phyloP scores from a whole-genome alignment of 2,113 vertebrate genomes.

The Bubalus kerabau region DNA sequence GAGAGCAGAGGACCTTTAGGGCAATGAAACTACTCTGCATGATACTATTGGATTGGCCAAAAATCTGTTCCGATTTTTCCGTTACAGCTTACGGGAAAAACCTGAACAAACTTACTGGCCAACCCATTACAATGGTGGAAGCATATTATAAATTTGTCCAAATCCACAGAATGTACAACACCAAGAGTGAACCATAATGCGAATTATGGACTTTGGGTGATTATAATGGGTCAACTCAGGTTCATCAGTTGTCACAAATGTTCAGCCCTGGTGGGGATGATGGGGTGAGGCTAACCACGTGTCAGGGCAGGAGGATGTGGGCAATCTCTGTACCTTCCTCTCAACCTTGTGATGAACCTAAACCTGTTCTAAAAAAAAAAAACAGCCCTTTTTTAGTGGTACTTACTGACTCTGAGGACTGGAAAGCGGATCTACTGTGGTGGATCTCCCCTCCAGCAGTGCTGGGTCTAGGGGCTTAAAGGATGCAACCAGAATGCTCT shows the following conservation, averaged over 20 bases:
- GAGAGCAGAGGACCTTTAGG: background rate
- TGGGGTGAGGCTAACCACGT: background rate
- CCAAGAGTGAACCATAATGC: background rate
- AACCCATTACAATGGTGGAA: background rate
- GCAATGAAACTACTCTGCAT: background rate
- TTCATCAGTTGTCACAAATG: background rate
- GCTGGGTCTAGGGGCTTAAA: background rate
- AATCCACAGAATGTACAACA: background rate
- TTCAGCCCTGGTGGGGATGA: background rate
- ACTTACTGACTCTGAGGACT: background rate
- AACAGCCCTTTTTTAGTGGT: background rate
- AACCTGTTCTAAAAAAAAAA: background rate
- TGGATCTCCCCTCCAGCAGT: background rate
- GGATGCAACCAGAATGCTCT: background rate
- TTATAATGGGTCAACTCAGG: background rate
- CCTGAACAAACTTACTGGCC: background rate
- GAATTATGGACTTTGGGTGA: background rate
- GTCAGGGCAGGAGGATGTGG: background rate
- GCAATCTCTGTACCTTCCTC: background rate
- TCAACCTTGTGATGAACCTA: background rate
- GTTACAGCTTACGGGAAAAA: background rate
- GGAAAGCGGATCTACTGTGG: accelerated
- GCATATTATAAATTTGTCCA: background rate
- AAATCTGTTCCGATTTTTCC: background rate
- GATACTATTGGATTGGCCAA: background rate